Base-by-base conservation (phyloP, 2,797 vertebrate genomes). In the Adrianichthys oophorus region DNA sequence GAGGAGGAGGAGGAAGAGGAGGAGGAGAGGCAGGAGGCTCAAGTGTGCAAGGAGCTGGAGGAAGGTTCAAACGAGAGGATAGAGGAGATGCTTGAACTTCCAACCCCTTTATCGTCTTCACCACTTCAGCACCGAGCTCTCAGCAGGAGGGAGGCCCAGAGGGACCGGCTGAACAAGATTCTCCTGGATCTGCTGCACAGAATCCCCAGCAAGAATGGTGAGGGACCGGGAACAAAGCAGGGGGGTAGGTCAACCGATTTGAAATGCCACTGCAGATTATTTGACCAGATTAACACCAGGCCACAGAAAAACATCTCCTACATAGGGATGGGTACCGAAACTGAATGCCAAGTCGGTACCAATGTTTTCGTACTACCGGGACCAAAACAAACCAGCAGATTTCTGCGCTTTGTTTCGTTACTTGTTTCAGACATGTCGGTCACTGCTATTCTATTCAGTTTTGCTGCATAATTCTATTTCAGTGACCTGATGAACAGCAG, bases 151-250 rank as follows among this genome's bases (percentile, higher is more conserved):
- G 93, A 95, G 53, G 85, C 84, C 1, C 96, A 98, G 83, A 90
- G 95, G 46, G 95, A 97, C 15, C 88, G 96, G 8, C 94, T 99
- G 42, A 98, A 99, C 86, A 97, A 95, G 80, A 98, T 99, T 54
- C 87, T 99, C 68, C 92, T 98, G 59, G 90, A 87, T 69, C 92
- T 99, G 72, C 91, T 99, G 48, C 95, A 98, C 76, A 95, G 95
- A 87, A 94, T 94, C 56, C 97, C 96, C 80, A 94, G 90, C 84
- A 98, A 98, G 90, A 98, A 96, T 4, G 96, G 97, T 98, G 89
- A 96, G 95, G 79, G 73, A 71, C 45, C 72, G 72, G 77, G 80
- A 73, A 72, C 82, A 49, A 68, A 78, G 72, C 74, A 78, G 82
- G 82, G 83, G 80, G 79, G 79, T 74, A 77, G 80, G 85, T 84